These are phyloP conservation scores for Achlya flavicornis DNA, from an alignment of 2,888 invertebrate genomes.

Conservation along the genomic window DNA sequence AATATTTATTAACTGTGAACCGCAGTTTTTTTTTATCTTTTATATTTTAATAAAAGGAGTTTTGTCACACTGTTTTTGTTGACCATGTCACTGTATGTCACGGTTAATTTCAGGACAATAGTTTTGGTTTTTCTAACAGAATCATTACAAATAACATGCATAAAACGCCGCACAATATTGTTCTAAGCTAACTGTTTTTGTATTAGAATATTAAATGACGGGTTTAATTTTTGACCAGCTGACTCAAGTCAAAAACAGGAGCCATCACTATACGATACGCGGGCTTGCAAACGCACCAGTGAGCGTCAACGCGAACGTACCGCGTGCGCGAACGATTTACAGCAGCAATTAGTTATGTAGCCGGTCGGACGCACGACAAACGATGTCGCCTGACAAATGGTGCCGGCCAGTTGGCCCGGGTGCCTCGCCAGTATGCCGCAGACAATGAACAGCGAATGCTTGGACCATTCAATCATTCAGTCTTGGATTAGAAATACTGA, in stretches of 20 bases:
- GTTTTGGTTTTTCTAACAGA: neutral
- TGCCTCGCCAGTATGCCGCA: constrained; percentile 56
- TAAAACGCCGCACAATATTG: no score
- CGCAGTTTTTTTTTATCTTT: no score
- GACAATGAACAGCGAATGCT: constrained; percentile 64
- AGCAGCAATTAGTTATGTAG: constrained; percentile 76
- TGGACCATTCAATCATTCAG: constrained; percentile 61
- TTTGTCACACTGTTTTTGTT: no score
- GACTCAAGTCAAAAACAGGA: neutral
- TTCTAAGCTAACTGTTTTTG: no score
- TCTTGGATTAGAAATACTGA: constrained; percentile 51
- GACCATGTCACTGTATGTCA: no score
- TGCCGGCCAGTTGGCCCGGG: constrained; percentile 46
- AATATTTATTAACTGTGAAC: no score
- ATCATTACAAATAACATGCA: no score
- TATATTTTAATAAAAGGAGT: no score
- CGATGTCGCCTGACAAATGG: constrained; percentile 72
- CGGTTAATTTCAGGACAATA: no score
- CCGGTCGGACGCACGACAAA: constrained; percentile 65
- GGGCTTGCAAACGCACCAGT: neutral
- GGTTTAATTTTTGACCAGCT: neutral
- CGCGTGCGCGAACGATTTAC: constrained; percentile 71
- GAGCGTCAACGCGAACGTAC: constrained; percentile 47
- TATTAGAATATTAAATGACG: no score
- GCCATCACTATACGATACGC: neutral